These are phyloP conservation scores for Cervus canadensis DNA, from an alignment of 2,113 vertebrate genomes.

Conservation along the genomic window DNA sequence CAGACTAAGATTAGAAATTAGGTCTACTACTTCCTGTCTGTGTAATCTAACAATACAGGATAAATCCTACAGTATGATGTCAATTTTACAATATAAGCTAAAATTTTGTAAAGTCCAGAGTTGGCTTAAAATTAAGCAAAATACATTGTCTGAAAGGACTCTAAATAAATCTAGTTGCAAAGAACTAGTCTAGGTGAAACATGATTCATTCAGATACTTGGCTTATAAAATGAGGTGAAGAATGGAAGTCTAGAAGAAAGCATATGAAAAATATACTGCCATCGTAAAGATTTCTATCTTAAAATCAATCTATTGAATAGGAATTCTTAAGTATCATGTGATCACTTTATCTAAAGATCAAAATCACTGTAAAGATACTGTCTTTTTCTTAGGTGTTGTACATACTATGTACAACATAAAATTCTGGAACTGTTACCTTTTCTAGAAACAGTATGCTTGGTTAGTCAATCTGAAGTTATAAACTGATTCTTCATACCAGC, in stretches of 20 bases:
- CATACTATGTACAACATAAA: neutral
- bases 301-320: neutral
- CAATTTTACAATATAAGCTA: neutral
- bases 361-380: neutral
- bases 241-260: neutral
- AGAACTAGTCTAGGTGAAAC: neutral
- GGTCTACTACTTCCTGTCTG: neutral
- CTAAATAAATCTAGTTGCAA: neutral
- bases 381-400: neutral
- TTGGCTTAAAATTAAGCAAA: neutral
- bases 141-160: neutral
- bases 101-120: neutral
- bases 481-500: neutral
- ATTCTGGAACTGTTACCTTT: neutral
- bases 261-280: neutral
- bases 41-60: neutral
- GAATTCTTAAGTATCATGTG: neutral
- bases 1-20: neutral
- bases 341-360: neutral
- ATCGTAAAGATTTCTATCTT: neutral
- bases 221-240: neutral
- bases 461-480: neutral
- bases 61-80: neutral
- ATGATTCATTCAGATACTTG: neutral
- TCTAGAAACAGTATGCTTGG: neutral